Evolutionary conservation across 1,140 invertebrate species (phyloP).

Genomic region (Sinella curviseta): DNA sequence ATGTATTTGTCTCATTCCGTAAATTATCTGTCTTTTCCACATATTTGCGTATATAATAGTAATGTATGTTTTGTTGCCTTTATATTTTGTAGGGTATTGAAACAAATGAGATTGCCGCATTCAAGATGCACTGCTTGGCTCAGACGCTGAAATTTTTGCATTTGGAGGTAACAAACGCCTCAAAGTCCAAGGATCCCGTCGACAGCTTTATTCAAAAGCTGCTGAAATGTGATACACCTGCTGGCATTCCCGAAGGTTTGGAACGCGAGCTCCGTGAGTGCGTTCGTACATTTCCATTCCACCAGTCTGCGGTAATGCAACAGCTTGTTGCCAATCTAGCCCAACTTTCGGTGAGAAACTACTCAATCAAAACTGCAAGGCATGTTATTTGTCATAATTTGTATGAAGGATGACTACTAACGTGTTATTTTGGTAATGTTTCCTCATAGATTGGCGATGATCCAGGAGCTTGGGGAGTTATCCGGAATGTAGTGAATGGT

Average conservation of each 20-base stretch:
- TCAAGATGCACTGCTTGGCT: slow-evolving; percentile 85
- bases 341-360: slow-evolving; percentile 66
- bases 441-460: slow-evolving; percentile 53
- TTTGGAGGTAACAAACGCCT: slow-evolving; percentile 28
- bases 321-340: slow-evolving; percentile 73
- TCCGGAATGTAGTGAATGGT: slow-evolving; percentile 86
- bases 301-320: slow-evolving; percentile 80
- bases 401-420: too few relatives aligned
- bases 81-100: slow-evolving; percentile 67
- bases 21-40: too few relatives aligned
- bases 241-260: slow-evolving; percentile 74
- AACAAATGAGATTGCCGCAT: slow-evolving; percentile 87
- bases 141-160: slow-evolving; percentile 71
- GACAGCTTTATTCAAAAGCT: slow-evolving; percentile 57
- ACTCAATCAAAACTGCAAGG: slow-evolving; percentile 55
- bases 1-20: too few relatives aligned
- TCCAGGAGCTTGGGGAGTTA: slow-evolving; percentile 66
- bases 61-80: too few relatives aligned
- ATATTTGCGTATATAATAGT: too few relatives aligned
- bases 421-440: slow-evolving; percentile 16
- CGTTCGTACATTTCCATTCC: slow-evolving; percentile 82
- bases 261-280: slow-evolving; percentile 79
- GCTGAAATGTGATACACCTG: slow-evolving; percentile 72
- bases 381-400: not conserved
- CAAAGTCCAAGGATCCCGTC: slow-evolving; percentile 44